These are phyloP conservation scores for Gymnogyps californianus DNA, from an alignment of 2,113 vertebrate species.

Conservation along the genomic window DNA sequence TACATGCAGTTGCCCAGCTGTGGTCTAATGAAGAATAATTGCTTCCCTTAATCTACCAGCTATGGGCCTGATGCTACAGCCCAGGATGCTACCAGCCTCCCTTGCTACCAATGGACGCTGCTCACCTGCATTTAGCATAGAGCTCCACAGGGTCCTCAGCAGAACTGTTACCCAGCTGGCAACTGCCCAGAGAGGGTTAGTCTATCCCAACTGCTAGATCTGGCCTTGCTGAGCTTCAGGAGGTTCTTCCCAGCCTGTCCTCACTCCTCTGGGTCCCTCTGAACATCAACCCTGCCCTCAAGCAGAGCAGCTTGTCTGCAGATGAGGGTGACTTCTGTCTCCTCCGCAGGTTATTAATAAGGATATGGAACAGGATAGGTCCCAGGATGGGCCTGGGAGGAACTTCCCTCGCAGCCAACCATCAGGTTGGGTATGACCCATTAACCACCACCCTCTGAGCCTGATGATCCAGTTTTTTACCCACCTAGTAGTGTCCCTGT, in stretches of 20 bases:
- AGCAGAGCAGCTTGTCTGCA: not conserved
- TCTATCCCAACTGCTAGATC: fast-evolving
- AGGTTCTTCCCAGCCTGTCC: not conserved
- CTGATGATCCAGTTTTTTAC: not conserved
- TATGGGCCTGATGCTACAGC: not conserved
- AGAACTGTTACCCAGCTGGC: no score
- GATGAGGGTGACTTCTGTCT: not conserved
- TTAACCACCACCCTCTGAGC: not conserved
- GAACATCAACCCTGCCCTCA: not conserved
- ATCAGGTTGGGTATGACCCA: not conserved
- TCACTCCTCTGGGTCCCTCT: not conserved
- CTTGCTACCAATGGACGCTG: not conserved
- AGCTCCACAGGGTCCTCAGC: not conserved
- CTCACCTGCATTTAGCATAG: not conserved
- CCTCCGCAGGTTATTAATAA: not conserved
- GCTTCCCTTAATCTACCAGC: not conserved
- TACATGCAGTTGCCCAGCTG: not conserved
- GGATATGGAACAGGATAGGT: not conserved
- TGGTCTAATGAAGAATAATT: not conserved
- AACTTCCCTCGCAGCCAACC: not conserved
- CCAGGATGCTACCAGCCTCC: not conserved
- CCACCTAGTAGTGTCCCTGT: not conserved
- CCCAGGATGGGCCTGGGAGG: not conserved
- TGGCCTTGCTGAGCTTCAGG: not conserved
- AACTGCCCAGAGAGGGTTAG: not conserved